A percentile compares a stretch with the other conserved stretches of the same genome.
Conservation (phyloP, 2,888 invertebrate genomes). For the Campaea margaritaria region DNA sequence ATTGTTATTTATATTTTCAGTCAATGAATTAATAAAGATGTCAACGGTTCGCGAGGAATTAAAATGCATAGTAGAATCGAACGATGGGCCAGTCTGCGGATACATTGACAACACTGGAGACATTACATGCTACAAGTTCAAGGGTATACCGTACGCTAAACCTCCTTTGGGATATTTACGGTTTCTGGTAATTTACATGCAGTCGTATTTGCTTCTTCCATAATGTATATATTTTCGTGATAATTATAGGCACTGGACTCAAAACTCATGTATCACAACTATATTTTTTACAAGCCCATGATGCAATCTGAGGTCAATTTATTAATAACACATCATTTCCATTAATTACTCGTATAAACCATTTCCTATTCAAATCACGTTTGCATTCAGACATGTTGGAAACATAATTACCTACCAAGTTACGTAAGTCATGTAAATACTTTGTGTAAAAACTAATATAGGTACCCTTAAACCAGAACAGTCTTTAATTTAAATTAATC, state of each 20-base stretch:
- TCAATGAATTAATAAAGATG: constrained; percentile 38
- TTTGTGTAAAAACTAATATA: too few species aligned
- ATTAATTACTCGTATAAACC: too few species aligned
- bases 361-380: too few species aligned
- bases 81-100: constrained; percentile 70
- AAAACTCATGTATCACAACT: neutral
- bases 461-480: too few species aligned
- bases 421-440: too few species aligned
- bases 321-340: too few species aligned
- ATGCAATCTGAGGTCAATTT: too few species aligned
- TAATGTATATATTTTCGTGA: neutral
- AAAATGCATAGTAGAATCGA: constrained; percentile 51
- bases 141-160: constrained; percentile 72
- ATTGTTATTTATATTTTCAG: neutral
- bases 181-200: constrained; percentile 60
- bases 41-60: constrained; percentile 40
- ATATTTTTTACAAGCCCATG: too few species aligned
- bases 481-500: too few species aligned
- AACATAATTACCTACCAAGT: too few species aligned
- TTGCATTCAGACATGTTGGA: too few species aligned
- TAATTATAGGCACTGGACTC: neutral
- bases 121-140: constrained; percentile 63
- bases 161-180: constrained; percentile 68
- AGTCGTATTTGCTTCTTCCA: neutral
- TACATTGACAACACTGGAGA: constrained; percentile 56